Evolutionary conservation across 64 coral and sea anemone genomes (phyloP).

Genomic region (Montipora sp.): DNA sequence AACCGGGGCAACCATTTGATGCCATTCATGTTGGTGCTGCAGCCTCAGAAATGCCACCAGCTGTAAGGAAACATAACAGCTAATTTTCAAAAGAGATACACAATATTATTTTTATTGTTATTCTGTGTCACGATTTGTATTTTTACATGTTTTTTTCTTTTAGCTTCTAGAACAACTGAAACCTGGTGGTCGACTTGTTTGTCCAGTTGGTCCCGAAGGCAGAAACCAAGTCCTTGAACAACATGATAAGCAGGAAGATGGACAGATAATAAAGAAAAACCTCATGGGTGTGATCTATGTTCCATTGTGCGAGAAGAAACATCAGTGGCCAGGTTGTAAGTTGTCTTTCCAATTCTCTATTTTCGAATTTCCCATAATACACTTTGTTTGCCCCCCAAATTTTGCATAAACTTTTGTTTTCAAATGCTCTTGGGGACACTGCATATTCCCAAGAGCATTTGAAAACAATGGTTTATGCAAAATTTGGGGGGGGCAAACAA

Average conservation of each 20-base stretch:
- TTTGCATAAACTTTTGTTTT: too few species aligned
- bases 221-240: slow-evolving; percentile 88
- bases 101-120: not conserved
- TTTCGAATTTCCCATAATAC: not conserved
- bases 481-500: too few species aligned
- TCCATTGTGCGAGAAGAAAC: slow-evolving; percentile 88
- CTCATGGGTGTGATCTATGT: slow-evolving; percentile 95
- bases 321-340: slow-evolving; percentile 93
- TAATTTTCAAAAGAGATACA: too few species aligned
- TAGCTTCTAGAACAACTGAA: slow-evolving; percentile 91
- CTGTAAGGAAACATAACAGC: slow-evolving; percentile 56
- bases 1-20: slow-evolving; percentile 85
- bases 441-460: too few species aligned
- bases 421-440: too few species aligned
- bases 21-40: slow-evolving; percentile 99
- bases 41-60: slow-evolving; percentile 79
- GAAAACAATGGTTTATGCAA: too few species aligned
- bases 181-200: slow-evolving; percentile 91
- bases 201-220: slow-evolving; percentile 88
- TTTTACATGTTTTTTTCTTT: not conserved
- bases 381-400: too few species aligned
- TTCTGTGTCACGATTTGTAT: not conserved
- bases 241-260: slow-evolving; percentile 84
- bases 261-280: slow-evolving; percentile 71
- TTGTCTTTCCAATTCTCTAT: not conserved